phyloP scores from a whole-genome alignment of 2,888 invertebrate genomes.

The Drosophila koepferae region DNA sequence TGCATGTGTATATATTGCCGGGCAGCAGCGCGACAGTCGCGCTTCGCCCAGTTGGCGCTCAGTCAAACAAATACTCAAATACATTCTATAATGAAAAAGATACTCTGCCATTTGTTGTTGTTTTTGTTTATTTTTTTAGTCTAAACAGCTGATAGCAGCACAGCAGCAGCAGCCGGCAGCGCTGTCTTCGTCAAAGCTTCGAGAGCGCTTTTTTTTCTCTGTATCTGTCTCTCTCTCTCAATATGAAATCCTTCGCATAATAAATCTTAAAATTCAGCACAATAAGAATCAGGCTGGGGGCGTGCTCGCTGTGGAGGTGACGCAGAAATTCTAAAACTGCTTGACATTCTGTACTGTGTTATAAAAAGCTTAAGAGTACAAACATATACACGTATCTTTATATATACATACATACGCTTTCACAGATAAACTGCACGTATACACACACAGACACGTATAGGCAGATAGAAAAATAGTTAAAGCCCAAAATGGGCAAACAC shows the following conservation, averaged over 20 bases:
- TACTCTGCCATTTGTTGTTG: slow-evolving; percentile 33
- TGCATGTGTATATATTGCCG: slow-evolving; percentile 23
- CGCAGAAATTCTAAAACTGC: slow-evolving; percentile 46
- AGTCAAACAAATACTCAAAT: slow-evolving; percentile 54
- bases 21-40: slow-evolving; percentile 49
- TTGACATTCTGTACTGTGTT: slow-evolving; percentile 71
- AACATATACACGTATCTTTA: slow-evolving; percentile 1
- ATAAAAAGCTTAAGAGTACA: slow-evolving; percentile 36
- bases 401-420: slow-evolving; percentile 20
- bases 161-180: slow-evolving; percentile 29
- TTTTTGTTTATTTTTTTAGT: slow-evolving; percentile 21
- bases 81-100: slow-evolving; percentile 39
- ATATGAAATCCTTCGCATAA: slow-evolving; percentile 21
- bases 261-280: slow-evolving; percentile 26
- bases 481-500: slow-evolving; percentile 69
- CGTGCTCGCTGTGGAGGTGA: slow-evolving; percentile 16
- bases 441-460: slow-evolving; percentile 20
- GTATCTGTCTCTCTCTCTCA: not conserved
- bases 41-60: slow-evolving; percentile 72
- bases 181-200: slow-evolving; percentile 11
- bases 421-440: slow-evolving; percentile 11
- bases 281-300: slow-evolving; percentile 7
- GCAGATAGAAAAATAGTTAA: slow-evolving; percentile 54
- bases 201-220: slow-evolving; percentile 12
- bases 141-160: slow-evolving; percentile 51